A percentile compares a stretch with the other conserved stretches of the same genome.
These are phyloP conservation scores for Trididemnum nubilum DNA, from an alignment of 23 tunicate genomes.

Conservation along the genomic window DNA sequence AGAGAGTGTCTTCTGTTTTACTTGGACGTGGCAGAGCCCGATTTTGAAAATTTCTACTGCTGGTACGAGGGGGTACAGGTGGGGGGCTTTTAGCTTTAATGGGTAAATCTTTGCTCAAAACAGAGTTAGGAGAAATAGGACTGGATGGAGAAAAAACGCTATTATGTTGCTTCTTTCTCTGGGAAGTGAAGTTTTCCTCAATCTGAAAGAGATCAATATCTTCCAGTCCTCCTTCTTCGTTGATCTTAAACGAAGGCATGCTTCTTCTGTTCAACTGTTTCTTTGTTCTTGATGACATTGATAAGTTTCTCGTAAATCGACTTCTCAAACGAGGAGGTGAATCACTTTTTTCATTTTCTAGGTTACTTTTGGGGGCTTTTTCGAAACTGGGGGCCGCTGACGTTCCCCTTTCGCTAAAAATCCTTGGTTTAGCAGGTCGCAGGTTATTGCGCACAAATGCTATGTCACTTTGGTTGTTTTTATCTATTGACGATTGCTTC, in stretches of 20 bases:
- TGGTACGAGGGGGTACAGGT: slow-evolving; percentile 2
- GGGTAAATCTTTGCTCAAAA: neutral
- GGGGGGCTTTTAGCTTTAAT: neutral
- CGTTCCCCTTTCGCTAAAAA: neutral
- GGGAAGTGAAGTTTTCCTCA: neutral
- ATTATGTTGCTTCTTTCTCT: neutral
- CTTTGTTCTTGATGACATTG: slow-evolving; percentile 10
- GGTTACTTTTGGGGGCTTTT: neutral
- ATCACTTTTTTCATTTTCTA: neutral
- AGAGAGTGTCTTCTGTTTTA: neutral
- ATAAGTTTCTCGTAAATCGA: neutral
- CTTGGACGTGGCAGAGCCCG: neutral
- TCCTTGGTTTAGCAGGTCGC: neutral
- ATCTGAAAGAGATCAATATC: neutral
- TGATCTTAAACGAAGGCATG: slow-evolving; percentile 32
- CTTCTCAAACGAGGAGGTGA: neutral
- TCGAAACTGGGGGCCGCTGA: neutral
- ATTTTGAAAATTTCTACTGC: neutral
- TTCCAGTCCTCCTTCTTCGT: neutral
- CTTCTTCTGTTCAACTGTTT: slow-evolving; percentile 53
- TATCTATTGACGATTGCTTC: slow-evolving; percentile 8
- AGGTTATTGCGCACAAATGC: too few relatives aligned
- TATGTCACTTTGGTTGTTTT: neutral
- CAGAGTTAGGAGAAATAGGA: neutral
- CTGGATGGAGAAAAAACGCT: neutral